Percentiles rank a stretch among this genome's conserved stretches.
These are phyloP conservation scores for Loriculus beryllinus DNA, from an alignment of 2,797 vertebrate genomes.

Conservation along the genomic window DNA sequence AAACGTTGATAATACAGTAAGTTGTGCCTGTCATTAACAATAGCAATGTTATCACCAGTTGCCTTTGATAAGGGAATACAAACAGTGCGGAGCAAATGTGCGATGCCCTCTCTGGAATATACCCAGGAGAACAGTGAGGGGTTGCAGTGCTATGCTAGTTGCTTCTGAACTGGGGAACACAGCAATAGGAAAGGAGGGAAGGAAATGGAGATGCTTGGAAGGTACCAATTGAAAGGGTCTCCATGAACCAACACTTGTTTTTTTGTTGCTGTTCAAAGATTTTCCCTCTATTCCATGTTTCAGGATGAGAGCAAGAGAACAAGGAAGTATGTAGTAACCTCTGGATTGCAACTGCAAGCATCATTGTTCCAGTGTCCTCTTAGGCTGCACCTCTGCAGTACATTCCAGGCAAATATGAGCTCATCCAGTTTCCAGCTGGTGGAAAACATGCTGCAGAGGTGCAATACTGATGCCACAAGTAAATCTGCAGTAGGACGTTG, in stretches of 20 bases:
- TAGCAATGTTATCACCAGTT: constrained; percentile 27
- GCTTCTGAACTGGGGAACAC: not conserved
- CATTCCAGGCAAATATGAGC: not conserved
- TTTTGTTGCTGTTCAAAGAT: not conserved
- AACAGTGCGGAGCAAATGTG: not conserved
- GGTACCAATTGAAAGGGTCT: not conserved
- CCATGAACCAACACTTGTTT: not conserved
- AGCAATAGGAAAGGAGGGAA: not conserved
- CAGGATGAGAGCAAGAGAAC: not conserved
- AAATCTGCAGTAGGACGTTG: not conserved
- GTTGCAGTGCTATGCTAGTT: not conserved
- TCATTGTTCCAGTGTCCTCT: not conserved
- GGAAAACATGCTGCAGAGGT: not conserved
- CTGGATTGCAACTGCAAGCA: not conserved
- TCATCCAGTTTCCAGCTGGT: not conserved
- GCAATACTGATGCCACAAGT: not conserved
- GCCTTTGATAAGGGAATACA: constrained; percentile 55
- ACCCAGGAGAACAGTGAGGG: not conserved
- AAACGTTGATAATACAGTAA: constrained; percentile 56
- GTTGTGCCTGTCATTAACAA: constrained; percentile 21
- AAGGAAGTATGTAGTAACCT: not conserved
- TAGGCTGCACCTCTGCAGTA: not conserved
- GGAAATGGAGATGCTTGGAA: not conserved
- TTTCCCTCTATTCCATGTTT: not conserved
- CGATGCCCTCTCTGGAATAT: not conserved